phyloP scores from a whole-genome alignment of 2,113 vertebrate species.

The Pelecanus crispus region DNA sequence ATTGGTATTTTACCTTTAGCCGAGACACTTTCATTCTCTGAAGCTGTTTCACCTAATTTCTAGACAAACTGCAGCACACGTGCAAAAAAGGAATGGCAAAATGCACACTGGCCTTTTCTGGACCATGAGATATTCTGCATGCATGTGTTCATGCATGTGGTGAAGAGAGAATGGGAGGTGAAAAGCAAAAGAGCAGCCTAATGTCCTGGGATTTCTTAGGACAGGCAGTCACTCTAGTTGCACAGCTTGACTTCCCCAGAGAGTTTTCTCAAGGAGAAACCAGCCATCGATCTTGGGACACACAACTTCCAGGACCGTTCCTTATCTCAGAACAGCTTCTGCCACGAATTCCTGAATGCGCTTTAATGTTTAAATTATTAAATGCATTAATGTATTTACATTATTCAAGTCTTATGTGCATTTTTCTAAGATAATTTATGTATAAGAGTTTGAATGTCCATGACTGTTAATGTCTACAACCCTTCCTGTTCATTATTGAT shows the following conservation, averaged over 20 bases:
- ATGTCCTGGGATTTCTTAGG: constrained; percentile 51
- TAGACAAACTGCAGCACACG: neutral
- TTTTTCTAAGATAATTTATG: constrained; percentile 99
- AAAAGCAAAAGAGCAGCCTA: constrained; percentile 7
- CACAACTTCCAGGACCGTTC: constrained; percentile 70
- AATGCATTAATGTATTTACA: constrained; percentile 99
- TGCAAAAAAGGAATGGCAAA: neutral
- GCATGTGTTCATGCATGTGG: neutral
- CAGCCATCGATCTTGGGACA: constrained; percentile 76
- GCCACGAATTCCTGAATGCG: constrained; percentile 79
- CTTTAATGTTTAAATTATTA: constrained; percentile 99
- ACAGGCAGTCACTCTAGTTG: neutral
- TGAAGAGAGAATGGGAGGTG: neutral
- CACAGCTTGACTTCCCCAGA: constrained; percentile 47
- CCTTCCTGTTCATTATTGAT: constrained; percentile 99
- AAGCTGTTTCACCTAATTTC: constrained; percentile 5
- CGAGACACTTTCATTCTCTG: neutral
- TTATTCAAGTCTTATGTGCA: constrained; percentile 99
- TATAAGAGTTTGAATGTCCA: constrained; percentile 96
- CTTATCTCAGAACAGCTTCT: constrained; percentile 78
- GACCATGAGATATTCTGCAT: neutral
- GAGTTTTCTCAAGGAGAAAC: constrained; percentile 76
- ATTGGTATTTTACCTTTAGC: neutral
- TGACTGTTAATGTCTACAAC: constrained; percentile 92
- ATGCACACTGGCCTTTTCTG: neutral